phyloP scores from a whole-genome alignment of 2,888 invertebrate genomes.

The Pristionchus maxplancki region DNA sequence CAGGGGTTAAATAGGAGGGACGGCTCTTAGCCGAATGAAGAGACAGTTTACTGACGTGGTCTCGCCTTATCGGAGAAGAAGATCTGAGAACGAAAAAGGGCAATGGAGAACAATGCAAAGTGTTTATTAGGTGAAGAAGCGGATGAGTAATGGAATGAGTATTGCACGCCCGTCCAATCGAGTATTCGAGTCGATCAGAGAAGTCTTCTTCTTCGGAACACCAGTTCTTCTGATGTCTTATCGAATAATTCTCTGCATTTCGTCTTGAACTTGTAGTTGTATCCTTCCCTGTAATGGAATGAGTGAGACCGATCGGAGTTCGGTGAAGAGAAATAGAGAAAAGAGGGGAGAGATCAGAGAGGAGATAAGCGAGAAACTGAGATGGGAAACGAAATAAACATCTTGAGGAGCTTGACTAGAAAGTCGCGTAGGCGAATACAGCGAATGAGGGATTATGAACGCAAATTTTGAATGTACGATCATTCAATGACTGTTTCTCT shows the following conservation, averaged over 20 bases:
- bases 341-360: not conserved
- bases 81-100: slow-evolving; percentile 19
- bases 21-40: not conserved
- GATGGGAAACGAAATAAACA: not conserved
- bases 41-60: not conserved
- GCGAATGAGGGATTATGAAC: too few relatives aligned
- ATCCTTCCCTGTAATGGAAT: slow-evolving; percentile 40
- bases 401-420: not conserved
- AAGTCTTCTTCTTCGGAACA: slow-evolving; percentile 19
- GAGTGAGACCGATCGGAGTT: slow-evolving; percentile 15
- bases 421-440: too few relatives aligned
- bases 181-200: not conserved
- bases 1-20: not conserved
- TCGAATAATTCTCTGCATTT: slow-evolving; percentile 47
- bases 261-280: slow-evolving; percentile 51
- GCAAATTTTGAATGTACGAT: too few relatives aligned
- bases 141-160: not conserved
- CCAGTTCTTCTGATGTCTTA: slow-evolving; percentile 10
- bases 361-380: slow-evolving; percentile 12
- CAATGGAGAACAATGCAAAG: not conserved
- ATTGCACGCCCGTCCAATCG: not conserved
- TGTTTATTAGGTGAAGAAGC: slow-evolving; percentile 21
- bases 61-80: not conserved
- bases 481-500: too few relatives aligned
- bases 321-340: slow-evolving; percentile 6